A percentile compares a stretch with the other conserved stretches of the same genome.
Evolutionary conservation across 1,140 invertebrate species (phyloP).

Genomic region (Adelges cooleyi): DNA sequence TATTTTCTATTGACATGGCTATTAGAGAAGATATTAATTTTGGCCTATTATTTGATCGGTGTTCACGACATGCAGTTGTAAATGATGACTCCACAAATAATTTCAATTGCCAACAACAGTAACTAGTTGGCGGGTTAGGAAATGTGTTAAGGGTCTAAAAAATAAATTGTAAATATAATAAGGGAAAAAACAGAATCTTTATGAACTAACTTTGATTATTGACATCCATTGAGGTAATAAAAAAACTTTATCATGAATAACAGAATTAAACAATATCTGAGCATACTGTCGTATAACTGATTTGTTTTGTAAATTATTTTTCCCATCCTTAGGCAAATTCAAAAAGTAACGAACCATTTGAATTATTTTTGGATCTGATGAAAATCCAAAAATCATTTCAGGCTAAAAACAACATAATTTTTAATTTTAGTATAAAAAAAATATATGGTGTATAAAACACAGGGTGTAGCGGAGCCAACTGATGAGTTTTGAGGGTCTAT

Average conservation of each 20-base stretch:
- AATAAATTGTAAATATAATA: not conserved
- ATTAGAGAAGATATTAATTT: slow-evolving; percentile 34
- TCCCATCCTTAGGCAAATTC: slow-evolving; percentile 30
- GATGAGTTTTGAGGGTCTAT: too few relatives aligned
- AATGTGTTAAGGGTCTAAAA: slow-evolving; percentile 20
- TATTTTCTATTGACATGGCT: slow-evolving; percentile 37
- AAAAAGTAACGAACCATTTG: slow-evolving; percentile 52
- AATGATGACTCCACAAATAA: slow-evolving; percentile 31
- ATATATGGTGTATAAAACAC: too few relatives aligned
- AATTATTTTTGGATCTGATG: slow-evolving; percentile 43
- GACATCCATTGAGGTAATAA: slow-evolving; percentile 61
- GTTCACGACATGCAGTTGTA: slow-evolving; percentile 31
- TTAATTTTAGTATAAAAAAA: not conserved
- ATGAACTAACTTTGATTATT: slow-evolving; percentile 54
- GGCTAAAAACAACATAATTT: slow-evolving; percentile 35
- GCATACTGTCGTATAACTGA: slow-evolving; percentile 54
- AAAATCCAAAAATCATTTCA: slow-evolving; percentile 43
- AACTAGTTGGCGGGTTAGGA: slow-evolving; percentile 20
- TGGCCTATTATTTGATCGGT: slow-evolving; percentile 30
- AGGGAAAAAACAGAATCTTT: not conserved
- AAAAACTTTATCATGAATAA: slow-evolving; percentile 71
- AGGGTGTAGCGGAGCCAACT: too few relatives aligned
- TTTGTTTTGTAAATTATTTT: slow-evolving; percentile 37
- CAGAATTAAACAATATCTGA: slow-evolving; percentile 71
- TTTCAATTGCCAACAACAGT: slow-evolving; percentile 23